Base-by-base conservation (phyloP, 1,140 invertebrate species). In the Drosophila novamexicana region DNA sequence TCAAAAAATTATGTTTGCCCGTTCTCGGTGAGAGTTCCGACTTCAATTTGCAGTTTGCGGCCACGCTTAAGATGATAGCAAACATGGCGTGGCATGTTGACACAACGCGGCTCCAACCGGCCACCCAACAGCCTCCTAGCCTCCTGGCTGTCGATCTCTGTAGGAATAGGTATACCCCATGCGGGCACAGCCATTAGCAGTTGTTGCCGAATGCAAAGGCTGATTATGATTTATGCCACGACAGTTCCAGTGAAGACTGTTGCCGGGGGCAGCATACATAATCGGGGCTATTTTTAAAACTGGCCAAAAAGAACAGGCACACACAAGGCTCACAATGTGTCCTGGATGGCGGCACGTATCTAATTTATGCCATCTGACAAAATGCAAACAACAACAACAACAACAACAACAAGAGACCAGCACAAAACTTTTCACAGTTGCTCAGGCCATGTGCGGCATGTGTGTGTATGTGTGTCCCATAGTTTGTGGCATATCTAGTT, bases 311-410 rank as follows among this genome's bases (percentile, higher is more conserved):
- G 40, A 71, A 47, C 39, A 62, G 50, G 56, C 22, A 6, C 29
- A 49, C 7, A 49, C 44, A 61, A 58, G 18, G 66, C 54, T 56
- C 37, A 45, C 58, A 78, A 62, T 74, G 62, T 69, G 54, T 53
- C 45, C 53, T 69, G 54, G 65, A 69, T 58, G 78, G 49, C 64
- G 79, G 83, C 83, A 88, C 83, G 83, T 88, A 88, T 88, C 83
- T 88, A 89, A 88, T 88, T 88, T 88, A 89, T 88, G 83, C 83
- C 69, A 88, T 88, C 83, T 88, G 79, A 84, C 81, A 84, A 85
- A 84, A 84, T 81, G 79, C 81, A 80, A 84, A 84, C 81, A 84
- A 81, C 53, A 72, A 56, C 58, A 42, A 59, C 53, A 72, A 56
- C 58, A 50, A 22, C 81, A 83, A 81, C 45, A 72, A 56, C 49